Base-by-base conservation (phyloP, 2,888 invertebrate genomes). In the Dicyrtoma fusca region DNA sequence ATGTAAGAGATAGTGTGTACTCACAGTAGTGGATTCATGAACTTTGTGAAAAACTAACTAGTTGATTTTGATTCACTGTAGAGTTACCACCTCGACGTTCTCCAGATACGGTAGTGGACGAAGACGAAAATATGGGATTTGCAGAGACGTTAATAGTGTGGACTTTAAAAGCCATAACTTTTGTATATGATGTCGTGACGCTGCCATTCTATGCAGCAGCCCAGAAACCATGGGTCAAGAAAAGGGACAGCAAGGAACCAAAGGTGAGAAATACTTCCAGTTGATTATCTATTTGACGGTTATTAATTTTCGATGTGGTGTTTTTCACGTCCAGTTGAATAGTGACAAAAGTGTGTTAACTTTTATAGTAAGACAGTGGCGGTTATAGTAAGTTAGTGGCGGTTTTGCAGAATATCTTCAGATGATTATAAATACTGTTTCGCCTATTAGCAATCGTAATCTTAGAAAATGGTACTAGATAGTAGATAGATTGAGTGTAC, bases 101-200 rank as follows among this genome's bases (percentile, higher is more conserved):
- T 47, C 64, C 26, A 14, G 17, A 13, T 14, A 45, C 23, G 23
- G 19, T 44, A 19, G 63, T 47, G 57, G 57, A 57, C 57, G 57
- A 34, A 53, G 53, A 44, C 14, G 17, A 68, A 61, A 74, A 65
- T 5, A 79, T 79, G 79, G 79, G 76, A 8, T 23, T 75, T 49
- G 72, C 72, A 10, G 77, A 74, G 25, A 74, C 66, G 8, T 14
- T 77, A 11, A 23, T 78, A 6, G 74, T 76, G 51, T 73, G 64
- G 34, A 14, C 76, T 6, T 88, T 94, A 82, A 91, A 90, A 84
- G 90, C 91, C 66, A 86, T 94, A 80, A 89, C 92, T 81, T 90
- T 94, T 83, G 88, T 96, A 79, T 95, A 91, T 86, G 96, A 97
- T 84, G 88, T 96, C 82, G 86, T 97, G 82, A 93, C 95, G 75